Evolutionary conservation across 2,888 invertebrate species (phyloP).

Genomic region (Oscheius onirici): DNA sequence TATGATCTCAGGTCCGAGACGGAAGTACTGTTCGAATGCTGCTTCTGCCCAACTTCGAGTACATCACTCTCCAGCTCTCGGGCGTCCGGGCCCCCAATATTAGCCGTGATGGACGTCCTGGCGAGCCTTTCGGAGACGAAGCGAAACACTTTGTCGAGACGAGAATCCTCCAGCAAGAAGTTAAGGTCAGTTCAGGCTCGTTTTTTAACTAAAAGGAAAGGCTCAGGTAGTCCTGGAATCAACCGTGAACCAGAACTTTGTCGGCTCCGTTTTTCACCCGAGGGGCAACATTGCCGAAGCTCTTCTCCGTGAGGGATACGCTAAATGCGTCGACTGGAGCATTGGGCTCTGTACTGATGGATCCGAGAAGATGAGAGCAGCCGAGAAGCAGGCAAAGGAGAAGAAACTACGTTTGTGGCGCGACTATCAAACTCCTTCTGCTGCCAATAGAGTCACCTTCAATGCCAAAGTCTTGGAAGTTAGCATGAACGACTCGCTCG

Average conservation of each 20-base stretch:
- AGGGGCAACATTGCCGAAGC: slow-evolving; percentile 88
- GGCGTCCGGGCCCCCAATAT: slow-evolving; percentile 78
- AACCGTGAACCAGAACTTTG: slow-evolving; percentile 89
- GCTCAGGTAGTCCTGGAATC: slow-evolving; percentile 85
- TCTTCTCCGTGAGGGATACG: slow-evolving; percentile 87
- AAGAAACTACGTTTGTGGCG: slow-evolving; percentile 88
- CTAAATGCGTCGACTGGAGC: slow-evolving; percentile 92
- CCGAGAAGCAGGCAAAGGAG: slow-evolving; percentile 88
- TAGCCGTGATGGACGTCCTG: slow-evolving; percentile 74
- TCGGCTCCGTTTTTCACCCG: slow-evolving; percentile 92
- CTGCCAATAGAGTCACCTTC: slow-evolving; percentile 82
- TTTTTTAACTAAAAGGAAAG: too few relatives aligned
- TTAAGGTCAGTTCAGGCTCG: slow-evolving; percentile 78
- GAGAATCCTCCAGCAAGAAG: slow-evolving; percentile 87
- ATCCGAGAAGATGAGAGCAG: slow-evolving; percentile 84
- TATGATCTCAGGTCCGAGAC: slow-evolving; percentile 78
- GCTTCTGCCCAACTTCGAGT: slow-evolving; percentile 87
- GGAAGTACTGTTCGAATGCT: slow-evolving; percentile 93
- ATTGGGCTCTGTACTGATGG: slow-evolving; percentile 85
- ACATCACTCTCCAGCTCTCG: slow-evolving; percentile 92
- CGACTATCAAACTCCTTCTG: slow-evolving; percentile 80
- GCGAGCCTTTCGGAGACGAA: slow-evolving; percentile 83
- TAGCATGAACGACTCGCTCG: slow-evolving; percentile 90
- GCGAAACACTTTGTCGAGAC: slow-evolving; percentile 92
- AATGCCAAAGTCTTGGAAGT: slow-evolving; percentile 78